Evolutionary conservation across 2,888 invertebrate species (phyloP), one percentile per base, ranked within the genome.

Genomic region (Geotrupes spiniger): DNA sequence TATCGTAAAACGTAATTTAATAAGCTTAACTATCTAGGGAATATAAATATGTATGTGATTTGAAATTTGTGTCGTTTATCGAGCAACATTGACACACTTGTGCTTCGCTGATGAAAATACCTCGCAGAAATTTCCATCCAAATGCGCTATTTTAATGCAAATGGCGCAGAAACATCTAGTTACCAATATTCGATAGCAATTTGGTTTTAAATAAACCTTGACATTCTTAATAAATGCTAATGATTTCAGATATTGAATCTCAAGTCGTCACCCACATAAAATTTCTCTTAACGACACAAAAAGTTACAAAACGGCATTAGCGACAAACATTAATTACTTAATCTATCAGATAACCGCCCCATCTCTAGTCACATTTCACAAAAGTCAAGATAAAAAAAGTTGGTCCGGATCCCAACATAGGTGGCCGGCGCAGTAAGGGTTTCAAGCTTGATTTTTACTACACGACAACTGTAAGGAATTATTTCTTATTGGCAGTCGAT

Each of bases 301-400:
- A 62, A 59, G 62, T 64, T 63, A 65, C 66, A 66, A 69, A 63
- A 65, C 63, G 59, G 60, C 58, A 58, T 55, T 57, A 59, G 62
- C 61, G 59, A 64, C 57, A 63, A 60, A 61, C 68, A 68, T 69
- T 69, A 69, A 70, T 70, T 69, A 66, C 68, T 70, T 69, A 69
- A 69, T 70, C 66, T 68, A 68, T 68, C 69, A 66, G 69, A 69
- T 68, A 69, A 68, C 63, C 60, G 57, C 53, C 60, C 64, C 67
- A 66, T 65, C 65, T 63, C 42, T 12, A 42, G 42, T 40, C 42
- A 42, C 51, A 53, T 46, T 52, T 50, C 38, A 51, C 48, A 29
- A 42, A 49, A 38, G 47, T 41, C 52, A 47, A 37, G 38, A 39
- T 15, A 28, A 50, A 51, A 47, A 46, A 50, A 42, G 42, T 36